phyloP scores from a whole-genome alignment of 1,140 invertebrate genomes.

The Drosophila mojavensis region DNA sequence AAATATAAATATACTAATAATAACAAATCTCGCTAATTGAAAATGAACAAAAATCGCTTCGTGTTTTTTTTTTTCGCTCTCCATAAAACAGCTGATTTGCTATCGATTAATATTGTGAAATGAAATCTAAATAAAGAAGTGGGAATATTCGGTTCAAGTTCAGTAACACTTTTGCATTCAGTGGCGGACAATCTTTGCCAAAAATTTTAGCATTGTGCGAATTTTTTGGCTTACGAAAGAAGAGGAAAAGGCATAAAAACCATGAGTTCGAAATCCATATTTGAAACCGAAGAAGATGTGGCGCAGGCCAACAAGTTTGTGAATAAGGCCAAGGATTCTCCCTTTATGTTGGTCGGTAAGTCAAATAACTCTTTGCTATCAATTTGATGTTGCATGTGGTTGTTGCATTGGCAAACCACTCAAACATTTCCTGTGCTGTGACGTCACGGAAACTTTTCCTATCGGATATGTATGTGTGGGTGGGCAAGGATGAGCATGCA shows the following conservation, averaged over 20 bases:
- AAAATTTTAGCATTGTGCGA: background rate
- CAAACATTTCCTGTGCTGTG: constrained; percentile 12
- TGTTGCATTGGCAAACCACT: background rate
- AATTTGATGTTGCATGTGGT: background rate
- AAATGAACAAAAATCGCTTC: background rate
- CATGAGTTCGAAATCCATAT: constrained; percentile 79
- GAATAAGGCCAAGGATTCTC: constrained; percentile 88
- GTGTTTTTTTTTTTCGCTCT: background rate
- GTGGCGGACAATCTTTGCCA: background rate
- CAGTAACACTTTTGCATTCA: constrained; percentile 17
- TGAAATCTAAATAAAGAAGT: background rate
- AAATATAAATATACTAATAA: too few species aligned
- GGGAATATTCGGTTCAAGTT: constrained; percentile 16
- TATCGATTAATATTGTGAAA: constrained; percentile 10
- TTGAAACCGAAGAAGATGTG: constrained; percentile 72
- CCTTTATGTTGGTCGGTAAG: constrained; percentile 88
- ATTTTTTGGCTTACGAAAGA: background rate
- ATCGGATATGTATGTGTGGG: constrained; percentile 14
- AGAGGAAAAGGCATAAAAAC: constrained; percentile 12
- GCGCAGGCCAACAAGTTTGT: constrained; percentile 86
- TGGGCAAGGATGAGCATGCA: constrained; percentile 20
- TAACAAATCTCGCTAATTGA: background rate
- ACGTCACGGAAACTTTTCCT: constrained; percentile 53
- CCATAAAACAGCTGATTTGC: constrained; percentile 13
- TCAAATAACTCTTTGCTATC: background rate